Percentiles rank a stretch among this genome's conserved stretches.
Conservation (phyloP, 1,140 invertebrate genomes). For the Pachyrhynchus sulphureomaculatus region DNA sequence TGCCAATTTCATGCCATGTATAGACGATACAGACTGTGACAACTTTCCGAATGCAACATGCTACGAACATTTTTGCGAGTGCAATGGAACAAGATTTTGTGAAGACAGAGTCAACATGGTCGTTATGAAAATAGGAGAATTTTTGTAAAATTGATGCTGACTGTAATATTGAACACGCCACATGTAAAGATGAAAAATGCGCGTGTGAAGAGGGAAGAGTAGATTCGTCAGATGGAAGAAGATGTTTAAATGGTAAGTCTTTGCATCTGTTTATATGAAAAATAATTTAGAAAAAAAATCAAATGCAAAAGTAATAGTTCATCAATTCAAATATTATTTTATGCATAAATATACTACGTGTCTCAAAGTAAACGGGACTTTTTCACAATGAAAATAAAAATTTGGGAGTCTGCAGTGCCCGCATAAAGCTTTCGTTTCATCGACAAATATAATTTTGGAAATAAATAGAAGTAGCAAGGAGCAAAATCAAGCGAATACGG, state of each 20-base stretch:
- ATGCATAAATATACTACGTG: not conserved
- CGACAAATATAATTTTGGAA: too few species aligned
- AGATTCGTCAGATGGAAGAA: not conserved
- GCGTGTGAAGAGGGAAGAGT: not conserved
- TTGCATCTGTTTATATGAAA: not conserved
- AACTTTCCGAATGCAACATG: not conserved
- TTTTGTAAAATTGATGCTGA: not conserved
- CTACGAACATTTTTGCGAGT: not conserved
- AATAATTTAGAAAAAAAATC: not conserved
- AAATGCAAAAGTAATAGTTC: not conserved
- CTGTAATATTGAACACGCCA: slow-evolving; percentile 6
- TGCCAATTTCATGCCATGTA: not conserved
- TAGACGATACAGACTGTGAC: not conserved
- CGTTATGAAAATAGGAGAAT: slow-evolving; percentile 3
- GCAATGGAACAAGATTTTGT: not conserved
- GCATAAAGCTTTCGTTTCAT: not conserved
- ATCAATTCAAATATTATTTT: not conserved
- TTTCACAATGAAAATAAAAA: not conserved
- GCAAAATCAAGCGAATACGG: not conserved
- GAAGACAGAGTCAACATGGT: not conserved
- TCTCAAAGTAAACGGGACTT: too few species aligned
- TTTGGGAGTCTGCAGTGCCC: not conserved
- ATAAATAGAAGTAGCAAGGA: too few species aligned
- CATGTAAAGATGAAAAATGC: not conserved
- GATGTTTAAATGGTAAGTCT: slow-evolving; percentile 5